Evolutionary conservation across 2,113 vertebrate genomes (phyloP).

Genomic region (Saimiri boliviensis): DNA sequence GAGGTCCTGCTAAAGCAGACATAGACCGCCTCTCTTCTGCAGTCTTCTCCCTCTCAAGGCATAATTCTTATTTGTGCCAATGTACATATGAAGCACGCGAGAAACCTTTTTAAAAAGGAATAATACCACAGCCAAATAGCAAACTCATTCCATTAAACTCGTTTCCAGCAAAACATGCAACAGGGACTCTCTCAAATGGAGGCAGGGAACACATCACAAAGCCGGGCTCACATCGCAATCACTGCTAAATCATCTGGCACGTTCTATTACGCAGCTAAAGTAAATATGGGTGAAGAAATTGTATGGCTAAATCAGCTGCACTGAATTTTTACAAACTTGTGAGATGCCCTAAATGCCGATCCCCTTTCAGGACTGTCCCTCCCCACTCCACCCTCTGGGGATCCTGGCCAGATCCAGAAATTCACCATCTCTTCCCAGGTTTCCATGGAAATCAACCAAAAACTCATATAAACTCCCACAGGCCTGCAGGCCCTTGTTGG

Average conservation of each 20-base stretch:
- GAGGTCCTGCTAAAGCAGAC: constrained; percentile 5
- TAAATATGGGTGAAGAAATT: not conserved
- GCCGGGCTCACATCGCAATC: not conserved
- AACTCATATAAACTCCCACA: not conserved
- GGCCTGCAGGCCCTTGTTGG: not conserved
- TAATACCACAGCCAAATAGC: not conserved
- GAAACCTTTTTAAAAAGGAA: constrained; percentile 15
- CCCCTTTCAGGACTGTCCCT: not conserved
- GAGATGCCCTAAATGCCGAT: not conserved
- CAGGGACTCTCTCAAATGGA: not conserved
- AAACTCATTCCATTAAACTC: not conserved
- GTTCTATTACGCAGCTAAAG: not conserved
- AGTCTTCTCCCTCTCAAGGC: not conserved
- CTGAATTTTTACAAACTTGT: not conserved
- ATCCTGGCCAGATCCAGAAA: not conserved
- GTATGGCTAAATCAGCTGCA: not conserved
- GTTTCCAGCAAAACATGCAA: constrained; percentile 46
- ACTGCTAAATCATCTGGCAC: not conserved
- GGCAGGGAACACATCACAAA: not conserved
- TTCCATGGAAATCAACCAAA: constrained; percentile 45
- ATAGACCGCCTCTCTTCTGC: not conserved
- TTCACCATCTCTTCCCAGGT: not conserved
- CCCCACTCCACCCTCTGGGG: not conserved
- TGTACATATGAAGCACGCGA: not conserved
- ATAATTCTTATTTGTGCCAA: not conserved